Percentiles rank a stretch among this genome's conserved stretches.
Evolutionary conservation across 2,888 invertebrate species (phyloP).

Genomic region (Lepas anatifera): DNA sequence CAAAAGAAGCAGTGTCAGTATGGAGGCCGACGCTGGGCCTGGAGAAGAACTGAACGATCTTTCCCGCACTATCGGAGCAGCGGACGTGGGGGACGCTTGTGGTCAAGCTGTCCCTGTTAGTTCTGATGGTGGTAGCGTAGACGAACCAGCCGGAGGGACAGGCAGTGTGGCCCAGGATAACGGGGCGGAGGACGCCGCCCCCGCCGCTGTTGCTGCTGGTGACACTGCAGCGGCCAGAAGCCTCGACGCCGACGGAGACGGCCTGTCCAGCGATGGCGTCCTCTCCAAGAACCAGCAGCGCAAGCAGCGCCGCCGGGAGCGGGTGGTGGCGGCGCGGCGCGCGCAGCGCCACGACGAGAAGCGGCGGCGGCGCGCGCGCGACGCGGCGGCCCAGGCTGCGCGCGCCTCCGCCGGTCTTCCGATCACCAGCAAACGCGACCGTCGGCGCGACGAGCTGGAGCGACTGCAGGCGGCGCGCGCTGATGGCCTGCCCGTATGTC

Average conservation of each 20-base stretch:
- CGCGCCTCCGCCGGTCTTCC: background rate
- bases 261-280: too few relatives aligned
- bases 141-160: background rate
- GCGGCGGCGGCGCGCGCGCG: background rate
- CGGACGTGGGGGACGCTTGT: too few relatives aligned
- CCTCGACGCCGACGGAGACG: background rate
- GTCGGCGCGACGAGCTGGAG: background rate
- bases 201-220: background rate
- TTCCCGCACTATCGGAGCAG: too few relatives aligned
- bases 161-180: background rate
- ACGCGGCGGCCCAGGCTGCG: background rate
- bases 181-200: background rate
- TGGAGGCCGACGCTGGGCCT: too few relatives aligned
- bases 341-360: background rate
- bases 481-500: background rate
- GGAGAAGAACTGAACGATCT: too few relatives aligned
- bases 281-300: slow-evolving; percentile 10
- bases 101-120: background rate
- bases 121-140: background rate
- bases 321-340: background rate
- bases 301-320: background rate
- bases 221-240: background rate
- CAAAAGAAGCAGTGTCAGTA: too few relatives aligned
- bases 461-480: slow-evolving; percentile 1
- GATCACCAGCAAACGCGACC: background rate